Evolutionary conservation across 2,113 vertebrate genomes (phyloP).

Genomic region (Syrmaticus mikado): DNA sequence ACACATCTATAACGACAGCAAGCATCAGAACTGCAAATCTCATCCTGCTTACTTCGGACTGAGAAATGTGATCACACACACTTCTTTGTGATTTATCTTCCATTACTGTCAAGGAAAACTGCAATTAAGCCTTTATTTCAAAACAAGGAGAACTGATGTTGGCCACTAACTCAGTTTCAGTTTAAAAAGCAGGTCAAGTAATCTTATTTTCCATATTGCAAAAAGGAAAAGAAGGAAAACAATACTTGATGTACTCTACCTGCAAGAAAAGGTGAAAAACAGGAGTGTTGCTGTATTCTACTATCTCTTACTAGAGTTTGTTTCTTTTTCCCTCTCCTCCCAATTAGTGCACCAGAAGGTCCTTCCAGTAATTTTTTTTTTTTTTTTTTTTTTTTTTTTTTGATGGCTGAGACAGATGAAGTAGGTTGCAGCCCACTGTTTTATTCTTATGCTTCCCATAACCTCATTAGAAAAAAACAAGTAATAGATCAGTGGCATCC

Average conservation of each 20-base stretch:
- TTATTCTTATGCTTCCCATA: background rate
- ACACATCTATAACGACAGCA: background rate
- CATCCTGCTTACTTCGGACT: accelerated
- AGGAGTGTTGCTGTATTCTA: background rate
- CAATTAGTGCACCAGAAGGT: background rate
- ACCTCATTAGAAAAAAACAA: background rate
- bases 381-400: no score
- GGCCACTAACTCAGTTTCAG: background rate
- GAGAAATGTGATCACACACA: background rate
- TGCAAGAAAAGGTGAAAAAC: background rate
- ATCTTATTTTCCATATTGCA: background rate
- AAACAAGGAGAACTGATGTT: background rate
- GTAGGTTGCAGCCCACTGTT: background rate
- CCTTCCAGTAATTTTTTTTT: background rate
- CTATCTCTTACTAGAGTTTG: background rate
- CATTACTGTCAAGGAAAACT: background rate
- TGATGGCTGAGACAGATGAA: background rate
- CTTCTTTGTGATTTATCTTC: background rate
- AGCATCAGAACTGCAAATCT: background rate
- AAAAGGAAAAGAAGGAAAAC: background rate
- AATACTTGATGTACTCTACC: background rate
- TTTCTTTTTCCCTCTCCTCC: background rate
- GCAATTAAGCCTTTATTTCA: background rate
- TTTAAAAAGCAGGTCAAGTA: background rate
- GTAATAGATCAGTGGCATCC: background rate